Base-by-base conservation (phyloP, 2,797 vertebrate genomes). In the Crenuchus spilurus region DNA sequence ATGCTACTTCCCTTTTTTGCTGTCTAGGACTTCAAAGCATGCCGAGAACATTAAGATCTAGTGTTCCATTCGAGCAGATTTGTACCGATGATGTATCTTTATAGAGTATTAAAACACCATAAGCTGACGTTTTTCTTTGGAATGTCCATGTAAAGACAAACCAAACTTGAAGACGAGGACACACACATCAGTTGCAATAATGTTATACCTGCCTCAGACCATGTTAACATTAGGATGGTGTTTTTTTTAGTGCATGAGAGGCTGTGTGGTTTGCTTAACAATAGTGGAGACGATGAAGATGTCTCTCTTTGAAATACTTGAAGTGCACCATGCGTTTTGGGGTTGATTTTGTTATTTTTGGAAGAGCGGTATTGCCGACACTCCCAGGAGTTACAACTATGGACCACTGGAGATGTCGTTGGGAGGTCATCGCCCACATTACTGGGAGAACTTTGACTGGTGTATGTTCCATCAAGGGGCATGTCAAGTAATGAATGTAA, bases 401-500 rank as follows among this genome's bases (percentile, higher is more conserved):
- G 80, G 84, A 87, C 85, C 84, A 72, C 75, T 22, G 81, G 87
- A 1, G 90, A 89, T 90, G 90, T n/a, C n/a, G n/a, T 91, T 86
- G 77, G 72, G 74, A 75, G 68, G 46, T 48, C 28, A 78, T 1
- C 26, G 74, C 68, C 51, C 51, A 49, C 57, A 24, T 62, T 81
- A 57, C 3, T 70, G 84, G 77, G 86, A 86, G 83, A 86, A 83
- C 75, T 76, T 84, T 69, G 77, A 84, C 80, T 82, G 79, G 76
- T 80, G n/a, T 86, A 85, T 88, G 89, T 90, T 92, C 84, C 87
- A 89, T 88, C 88, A 82, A 78, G 73, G 79, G 88, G 83, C 79
- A 67, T 75, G 72, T 71, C 81, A 67, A 80, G 83, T 84, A 37
- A 74, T 87, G 88, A 93, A 92, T 94, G 92, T 93, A 85, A 89